A percentile compares a stretch with the other conserved stretches of the same genome.
Evolutionary conservation across 2,888 invertebrate species (phyloP).

Genomic region (Sympetrum striolatum): DNA sequence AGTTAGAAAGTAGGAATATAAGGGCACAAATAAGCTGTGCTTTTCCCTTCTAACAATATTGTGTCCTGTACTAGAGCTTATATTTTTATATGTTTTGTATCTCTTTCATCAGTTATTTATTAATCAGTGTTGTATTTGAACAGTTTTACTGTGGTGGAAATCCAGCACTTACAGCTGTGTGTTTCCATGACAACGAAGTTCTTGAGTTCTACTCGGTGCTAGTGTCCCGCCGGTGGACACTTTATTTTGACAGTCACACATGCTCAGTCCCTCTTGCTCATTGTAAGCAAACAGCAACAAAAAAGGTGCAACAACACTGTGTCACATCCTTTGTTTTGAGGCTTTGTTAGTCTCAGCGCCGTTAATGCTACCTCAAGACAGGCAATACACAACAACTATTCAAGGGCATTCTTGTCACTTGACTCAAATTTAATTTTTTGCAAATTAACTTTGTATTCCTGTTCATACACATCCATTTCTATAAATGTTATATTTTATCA

Average conservation of each 20-base stretch:
- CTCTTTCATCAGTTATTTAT: constrained; percentile 44
- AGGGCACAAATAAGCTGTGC: constrained; percentile 26
- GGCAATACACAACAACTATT: constrained; percentile 45
- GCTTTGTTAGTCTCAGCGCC: constrained; percentile 44
- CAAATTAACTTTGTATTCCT: constrained; percentile 46
- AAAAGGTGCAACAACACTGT: constrained; percentile 40
- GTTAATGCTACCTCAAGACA: constrained; percentile 42
- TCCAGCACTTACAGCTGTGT: constrained; percentile 34
- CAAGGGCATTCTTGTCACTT: constrained; percentile 44
- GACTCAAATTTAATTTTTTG: constrained; percentile 42
- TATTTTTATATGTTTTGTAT: constrained; percentile 44
- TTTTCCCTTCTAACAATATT: constrained; percentile 3
- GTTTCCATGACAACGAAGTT: constrained; percentile 42
- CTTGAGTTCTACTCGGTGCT: constrained; percentile 44
- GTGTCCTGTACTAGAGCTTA: constrained; percentile 7
- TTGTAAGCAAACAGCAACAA: constrained; percentile 36
- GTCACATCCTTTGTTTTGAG: constrained; percentile 43
- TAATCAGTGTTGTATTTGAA: constrained; percentile 42
- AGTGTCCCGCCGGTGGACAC: constrained; percentile 22
- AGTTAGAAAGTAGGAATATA: constrained; percentile 17
- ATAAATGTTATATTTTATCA: constrained; percentile 43
- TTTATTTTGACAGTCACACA: constrained; percentile 31
- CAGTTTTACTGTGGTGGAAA: constrained; percentile 42
- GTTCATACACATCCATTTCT: constrained; percentile 43
- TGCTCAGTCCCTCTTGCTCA: constrained; percentile 43